Base-by-base conservation (phyloP, 2,113 vertebrate genomes). In the Rhinoderma darwinii region DNA sequence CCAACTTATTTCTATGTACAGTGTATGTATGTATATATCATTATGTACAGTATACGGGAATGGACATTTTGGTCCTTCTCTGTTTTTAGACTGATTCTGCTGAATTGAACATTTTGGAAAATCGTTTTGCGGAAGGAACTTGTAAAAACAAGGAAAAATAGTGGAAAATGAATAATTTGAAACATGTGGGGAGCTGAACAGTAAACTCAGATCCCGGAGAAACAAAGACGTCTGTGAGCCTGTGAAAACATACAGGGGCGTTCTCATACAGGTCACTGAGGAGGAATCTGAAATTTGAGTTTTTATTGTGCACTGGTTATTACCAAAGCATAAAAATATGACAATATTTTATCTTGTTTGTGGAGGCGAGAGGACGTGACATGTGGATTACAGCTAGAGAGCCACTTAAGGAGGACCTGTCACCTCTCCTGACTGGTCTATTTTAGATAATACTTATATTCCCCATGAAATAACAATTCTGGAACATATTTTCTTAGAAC, bases 151-250 rank as follows among this genome's bases (percentile, higher is more conserved):
- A 37, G 17, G 22, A 6, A 47, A 47, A 63, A 77, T 54, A 43
- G 30, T 72, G 66, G 56, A 75, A 73, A 73, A 56, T 25, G 84
- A 63, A 66, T 75, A 85, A 85, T 77, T 35, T 80, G 61, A 87
- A 82, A 56, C 85, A 82, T 87, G 74, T 87, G 85, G 77, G 12
- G 25, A 41, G 44, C 47, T 27, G 47, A 72, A 73, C 43, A 56
- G 25, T 82, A 61, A 81, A 87, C 79, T 56, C n/a, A 59, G 41
- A 80, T 59, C 68, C 74, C 32, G 47, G 10, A 39, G 61, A 87
- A 30, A 47, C 73, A 63, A 37, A 22, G 35, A 81, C 37, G 30
- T 20, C 44, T 30, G 32, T 37, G 41, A 50, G 72, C 20, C 41
- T 63, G 43, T 47, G n/a, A 66, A 78, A 75, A 61, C 35, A 41